These are phyloP conservation scores for Polypterus senegalus DNA, from an alignment of 2,113 vertebrate species.

Conservation along the genomic window DNA sequence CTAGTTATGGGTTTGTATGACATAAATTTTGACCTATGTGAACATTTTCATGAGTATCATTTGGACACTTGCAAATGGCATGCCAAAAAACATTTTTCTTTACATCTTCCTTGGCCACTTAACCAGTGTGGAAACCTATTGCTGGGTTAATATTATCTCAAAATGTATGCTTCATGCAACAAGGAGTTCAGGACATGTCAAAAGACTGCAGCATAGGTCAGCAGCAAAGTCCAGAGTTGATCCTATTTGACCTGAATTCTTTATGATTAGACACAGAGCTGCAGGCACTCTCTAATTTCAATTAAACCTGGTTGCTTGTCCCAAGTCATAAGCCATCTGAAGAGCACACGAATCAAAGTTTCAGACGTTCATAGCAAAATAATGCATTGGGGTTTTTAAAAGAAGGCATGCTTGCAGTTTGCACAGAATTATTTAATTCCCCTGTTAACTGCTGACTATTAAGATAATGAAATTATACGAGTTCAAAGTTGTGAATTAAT, in stretches of 20 bases:
- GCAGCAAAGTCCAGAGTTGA: constrained; percentile 3
- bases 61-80: neutral
- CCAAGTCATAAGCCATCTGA: neutral
- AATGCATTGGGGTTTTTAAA: neutral
- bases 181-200: neutral
- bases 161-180: neutral
- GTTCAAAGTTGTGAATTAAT: constrained; percentile 19
- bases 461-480: constrained; percentile 23
- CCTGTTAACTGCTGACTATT: constrained; percentile 18
- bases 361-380: neutral
- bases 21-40: no score
- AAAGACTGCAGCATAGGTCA: constrained; percentile 1
- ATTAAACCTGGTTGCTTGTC: constrained; percentile 7
- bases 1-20: no score
- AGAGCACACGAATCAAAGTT: neutral
- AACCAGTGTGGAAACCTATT: neutral
- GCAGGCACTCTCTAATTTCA: neutral
- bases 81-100: neutral
- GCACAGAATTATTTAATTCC: constrained; percentile 7
- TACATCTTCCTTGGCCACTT: neutral
- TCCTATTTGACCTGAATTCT: neutral
- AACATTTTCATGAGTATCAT: no score
- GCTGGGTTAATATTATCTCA: neutral
- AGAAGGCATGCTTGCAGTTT: constrained; percentile 4
- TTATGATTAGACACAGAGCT: neutral